Evolutionary conservation across 2,113 vertebrate species (phyloP).

Genomic region (Cyanocitta stelleri): DNA sequence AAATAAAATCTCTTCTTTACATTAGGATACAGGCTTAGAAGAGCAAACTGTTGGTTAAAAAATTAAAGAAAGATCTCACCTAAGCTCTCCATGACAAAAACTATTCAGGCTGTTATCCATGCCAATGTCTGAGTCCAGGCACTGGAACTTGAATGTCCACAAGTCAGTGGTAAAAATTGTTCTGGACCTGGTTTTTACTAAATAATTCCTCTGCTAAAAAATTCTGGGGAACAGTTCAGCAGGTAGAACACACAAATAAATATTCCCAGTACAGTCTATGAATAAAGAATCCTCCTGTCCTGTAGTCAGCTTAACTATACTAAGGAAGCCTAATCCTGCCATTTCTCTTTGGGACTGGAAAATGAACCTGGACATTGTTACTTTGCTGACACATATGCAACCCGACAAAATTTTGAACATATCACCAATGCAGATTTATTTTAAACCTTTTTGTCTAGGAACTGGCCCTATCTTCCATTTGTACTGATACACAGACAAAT

Average conservation of each 20-base stretch:
- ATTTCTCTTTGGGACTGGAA: not conserved
- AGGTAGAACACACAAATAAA: not conserved
- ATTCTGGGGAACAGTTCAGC: not conserved
- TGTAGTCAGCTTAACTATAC: not conserved
- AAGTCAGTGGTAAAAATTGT: not conserved
- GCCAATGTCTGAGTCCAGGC: not conserved
- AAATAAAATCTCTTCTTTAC: not conserved
- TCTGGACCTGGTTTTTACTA: not conserved
- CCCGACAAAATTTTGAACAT: not conserved
- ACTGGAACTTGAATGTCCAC: not conserved
- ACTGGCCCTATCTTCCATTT: not conserved
- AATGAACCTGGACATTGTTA: not conserved
- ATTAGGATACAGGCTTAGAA: not conserved
- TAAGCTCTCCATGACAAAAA: not conserved
- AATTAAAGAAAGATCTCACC: not conserved
- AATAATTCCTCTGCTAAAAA: not conserved
- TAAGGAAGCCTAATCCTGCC: not conserved
- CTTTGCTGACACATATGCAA: not conserved
- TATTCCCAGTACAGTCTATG: not conserved
- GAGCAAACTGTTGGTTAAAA: not conserved
- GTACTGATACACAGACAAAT: not conserved
- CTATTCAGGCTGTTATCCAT: not conserved
- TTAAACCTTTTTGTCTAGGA: not conserved
- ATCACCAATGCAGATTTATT: not conserved
- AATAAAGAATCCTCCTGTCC: not conserved